These are phyloP conservation scores for Pomacea canaliculata DNA, from an alignment of 2,888 invertebrate species.

Conservation along the genomic window DNA sequence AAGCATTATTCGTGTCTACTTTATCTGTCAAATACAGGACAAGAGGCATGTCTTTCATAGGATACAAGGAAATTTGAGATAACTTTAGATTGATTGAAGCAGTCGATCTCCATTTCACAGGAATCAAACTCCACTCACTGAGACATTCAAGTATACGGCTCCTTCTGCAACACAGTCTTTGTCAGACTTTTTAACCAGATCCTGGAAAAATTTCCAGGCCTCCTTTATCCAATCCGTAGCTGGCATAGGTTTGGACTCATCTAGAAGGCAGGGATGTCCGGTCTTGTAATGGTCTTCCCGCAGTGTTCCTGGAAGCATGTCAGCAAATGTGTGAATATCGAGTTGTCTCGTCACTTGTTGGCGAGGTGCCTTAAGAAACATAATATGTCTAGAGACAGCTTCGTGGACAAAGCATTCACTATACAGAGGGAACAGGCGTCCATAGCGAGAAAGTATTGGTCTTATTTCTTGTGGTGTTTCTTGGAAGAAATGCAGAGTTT, in stretches of 20 bases:
- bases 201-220: neutral
- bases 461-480: neutral
- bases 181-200: neutral
- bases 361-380: neutral
- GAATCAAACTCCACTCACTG: constrained; percentile 8
- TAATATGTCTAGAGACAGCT: neutral
- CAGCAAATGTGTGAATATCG: neutral
- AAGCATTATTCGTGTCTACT: neutral
- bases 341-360: neutral
- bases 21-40: neutral
- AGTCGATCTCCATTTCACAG: neutral
- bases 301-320: neutral
- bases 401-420: neutral
- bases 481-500: neutral
- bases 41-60: neutral
- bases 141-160: neutral
- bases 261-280: neutral
- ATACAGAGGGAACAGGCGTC: neutral
- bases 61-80: neutral
- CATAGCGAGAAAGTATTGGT: constrained; percentile 1
- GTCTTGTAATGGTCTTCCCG: neutral
- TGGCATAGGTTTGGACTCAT: neutral
- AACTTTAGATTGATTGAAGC: neutral
- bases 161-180: neutral
- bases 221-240: neutral